Evolutionary conservation across 2,888 invertebrate genomes (phyloP).

Genomic region (Acronicta alni): DNA sequence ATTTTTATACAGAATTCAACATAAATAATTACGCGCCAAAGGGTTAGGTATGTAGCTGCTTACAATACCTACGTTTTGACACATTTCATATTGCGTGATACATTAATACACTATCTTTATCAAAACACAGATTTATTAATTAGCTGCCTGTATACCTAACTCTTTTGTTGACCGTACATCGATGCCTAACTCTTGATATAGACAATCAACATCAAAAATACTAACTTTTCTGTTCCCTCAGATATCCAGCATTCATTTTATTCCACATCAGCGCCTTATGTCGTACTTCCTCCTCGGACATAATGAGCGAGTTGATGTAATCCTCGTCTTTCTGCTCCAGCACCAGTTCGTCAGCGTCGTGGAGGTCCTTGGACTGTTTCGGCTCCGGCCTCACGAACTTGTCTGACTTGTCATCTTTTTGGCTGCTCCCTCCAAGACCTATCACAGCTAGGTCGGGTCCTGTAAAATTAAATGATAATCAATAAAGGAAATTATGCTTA

Average conservation of each 20-base stretch:
- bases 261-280: conserved; percentile 97
- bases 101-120: no score
- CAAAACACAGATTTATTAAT: no score
- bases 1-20: no score
- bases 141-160: no score
- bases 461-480: conserved; percentile 50
- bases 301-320: conserved; percentile 96
- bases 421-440: conserved; percentile 89
- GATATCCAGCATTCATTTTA: conserved; percentile 95
- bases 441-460: conserved; percentile 94
- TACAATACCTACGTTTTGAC: no score
- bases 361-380: conserved; percentile 74
- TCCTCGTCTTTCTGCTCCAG: conserved; percentile 95
- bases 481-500: background rate
- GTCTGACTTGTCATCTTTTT: conserved; percentile 71
- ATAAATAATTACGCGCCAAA: no score
- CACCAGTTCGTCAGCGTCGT: conserved; percentile 88
- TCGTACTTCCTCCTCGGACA: conserved; percentile 92
- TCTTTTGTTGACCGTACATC: no score
- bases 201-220: conserved; percentile 15
- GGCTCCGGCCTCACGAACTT: conserved; percentile 79
- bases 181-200: no score
- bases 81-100: no score
- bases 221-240: conserved; percentile 94
- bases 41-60: no score